Percentiles rank a stretch among this genome's conserved stretches.
phyloP scores from a whole-genome alignment of 2,113 vertebrate genomes.

The Diadophis punctatus region DNA sequence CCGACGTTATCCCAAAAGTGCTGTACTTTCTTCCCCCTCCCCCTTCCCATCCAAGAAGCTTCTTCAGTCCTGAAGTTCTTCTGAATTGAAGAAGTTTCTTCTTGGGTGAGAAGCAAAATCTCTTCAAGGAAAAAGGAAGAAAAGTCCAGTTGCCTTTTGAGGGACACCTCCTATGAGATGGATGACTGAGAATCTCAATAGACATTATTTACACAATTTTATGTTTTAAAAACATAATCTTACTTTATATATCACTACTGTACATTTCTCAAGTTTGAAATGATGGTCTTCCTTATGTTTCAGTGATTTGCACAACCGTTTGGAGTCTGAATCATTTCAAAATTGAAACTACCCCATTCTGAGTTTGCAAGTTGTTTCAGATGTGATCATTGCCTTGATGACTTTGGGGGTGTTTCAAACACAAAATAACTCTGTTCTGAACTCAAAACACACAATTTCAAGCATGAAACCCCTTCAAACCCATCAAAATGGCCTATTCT shows the following conservation, averaged over 20 bases:
- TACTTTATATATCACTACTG: background rate
- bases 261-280: background rate
- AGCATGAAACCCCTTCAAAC: background rate
- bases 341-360: background rate
- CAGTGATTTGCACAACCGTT: background rate
- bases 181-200: background rate
- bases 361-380: background rate
- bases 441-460: background rate
- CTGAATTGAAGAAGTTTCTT: no score
- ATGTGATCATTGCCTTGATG: background rate
- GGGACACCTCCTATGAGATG: background rate
- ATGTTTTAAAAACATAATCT: background rate
- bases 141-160: background rate
- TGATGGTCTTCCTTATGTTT: background rate
- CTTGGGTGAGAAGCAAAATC: no score
- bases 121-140: background rate
- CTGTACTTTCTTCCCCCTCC: rapidly evolving
- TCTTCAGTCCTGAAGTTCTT: background rate
- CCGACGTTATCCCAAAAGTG: background rate
- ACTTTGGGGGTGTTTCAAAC: background rate
- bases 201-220: background rate
- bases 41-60: background rate
- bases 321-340: background rate
- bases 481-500: background rate
- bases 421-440: background rate